Conservation (phyloP, 2,113 vertebrate species). For the Stegostoma tigrinum region DNA sequence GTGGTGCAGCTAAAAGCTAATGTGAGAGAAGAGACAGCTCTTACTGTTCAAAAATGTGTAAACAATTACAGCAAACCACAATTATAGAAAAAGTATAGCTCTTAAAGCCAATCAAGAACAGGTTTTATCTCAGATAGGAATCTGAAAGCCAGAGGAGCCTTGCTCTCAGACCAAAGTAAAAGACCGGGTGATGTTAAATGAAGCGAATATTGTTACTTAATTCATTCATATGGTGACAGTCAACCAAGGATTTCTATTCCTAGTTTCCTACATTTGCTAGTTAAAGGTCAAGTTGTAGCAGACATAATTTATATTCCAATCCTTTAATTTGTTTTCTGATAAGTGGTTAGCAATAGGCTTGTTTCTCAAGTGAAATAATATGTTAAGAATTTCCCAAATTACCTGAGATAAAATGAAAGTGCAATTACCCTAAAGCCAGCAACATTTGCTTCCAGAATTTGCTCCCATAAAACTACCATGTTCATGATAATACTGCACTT, state of each 20-base stretch:
- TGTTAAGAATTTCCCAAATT: conserved; percentile 13
- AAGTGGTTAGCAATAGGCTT: background rate
- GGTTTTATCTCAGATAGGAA: background rate
- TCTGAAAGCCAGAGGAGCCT: background rate
- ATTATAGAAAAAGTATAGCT: background rate
- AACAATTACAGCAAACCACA: background rate
- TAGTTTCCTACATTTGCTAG: background rate
- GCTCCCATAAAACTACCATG: background rate
- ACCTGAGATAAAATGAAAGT: conserved; percentile 1
- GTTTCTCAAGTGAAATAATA: background rate
- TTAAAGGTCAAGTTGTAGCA: background rate
- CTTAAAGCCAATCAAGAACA: background rate
- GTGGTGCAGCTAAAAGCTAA: background rate
- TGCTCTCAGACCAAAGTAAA: background rate
- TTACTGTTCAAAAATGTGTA: conserved; percentile 6
- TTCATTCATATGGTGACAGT: background rate
- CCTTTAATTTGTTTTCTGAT: background rate
- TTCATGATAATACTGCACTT: background rate
- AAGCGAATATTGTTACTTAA: background rate
- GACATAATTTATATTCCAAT: background rate
- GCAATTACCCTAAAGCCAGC: no score
- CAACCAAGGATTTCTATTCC: background rate
- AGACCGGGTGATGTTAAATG: background rate
- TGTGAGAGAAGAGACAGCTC: background rate
- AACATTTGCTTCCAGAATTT: background rate